Evolutionary conservation across 2,888 invertebrate species (phyloP).

Genomic region (Tuta absoluta): DNA sequence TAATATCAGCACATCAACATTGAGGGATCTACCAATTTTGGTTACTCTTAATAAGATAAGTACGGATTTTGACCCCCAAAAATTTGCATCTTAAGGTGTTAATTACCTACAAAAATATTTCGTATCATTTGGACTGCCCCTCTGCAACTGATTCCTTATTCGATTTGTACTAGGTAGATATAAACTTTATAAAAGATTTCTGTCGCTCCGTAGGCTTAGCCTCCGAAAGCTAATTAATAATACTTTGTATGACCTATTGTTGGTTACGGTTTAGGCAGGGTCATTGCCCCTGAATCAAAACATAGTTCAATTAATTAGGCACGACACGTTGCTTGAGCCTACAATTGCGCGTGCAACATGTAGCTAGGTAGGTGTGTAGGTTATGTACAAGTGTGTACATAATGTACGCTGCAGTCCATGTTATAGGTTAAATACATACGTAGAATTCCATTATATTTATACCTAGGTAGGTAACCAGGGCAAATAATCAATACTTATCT

Average conservation of each 20-base stretch:
- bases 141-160: too few relatives aligned
- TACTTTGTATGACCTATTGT: background rate
- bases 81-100: too few relatives aligned
- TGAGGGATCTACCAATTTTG: too few relatives aligned
- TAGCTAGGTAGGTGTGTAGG: background rate
- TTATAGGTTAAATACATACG: background rate
- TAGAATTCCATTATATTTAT: too few relatives aligned
- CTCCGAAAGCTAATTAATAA: slow-evolving; percentile 4
- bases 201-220: background rate
- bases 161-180: background rate
- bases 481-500: too few relatives aligned
- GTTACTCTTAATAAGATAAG: too few relatives aligned
- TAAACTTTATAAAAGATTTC: too few relatives aligned
- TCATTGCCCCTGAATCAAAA: slow-evolving; percentile 15
- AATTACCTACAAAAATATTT: too few relatives aligned
- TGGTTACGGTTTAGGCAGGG: background rate
- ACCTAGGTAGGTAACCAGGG: too few relatives aligned
- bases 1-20: too few relatives aligned
- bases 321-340: slow-evolving; percentile 2
- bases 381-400: background rate
- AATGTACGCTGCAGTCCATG: background rate
- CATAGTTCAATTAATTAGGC: slow-evolving; percentile 17
- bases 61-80: too few relatives aligned
- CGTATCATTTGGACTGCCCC: too few relatives aligned
- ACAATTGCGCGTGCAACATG: background rate